phyloP scores from a whole-genome alignment of 2,113 vertebrate genomes.

The Pachypanchax playfairii region DNA sequence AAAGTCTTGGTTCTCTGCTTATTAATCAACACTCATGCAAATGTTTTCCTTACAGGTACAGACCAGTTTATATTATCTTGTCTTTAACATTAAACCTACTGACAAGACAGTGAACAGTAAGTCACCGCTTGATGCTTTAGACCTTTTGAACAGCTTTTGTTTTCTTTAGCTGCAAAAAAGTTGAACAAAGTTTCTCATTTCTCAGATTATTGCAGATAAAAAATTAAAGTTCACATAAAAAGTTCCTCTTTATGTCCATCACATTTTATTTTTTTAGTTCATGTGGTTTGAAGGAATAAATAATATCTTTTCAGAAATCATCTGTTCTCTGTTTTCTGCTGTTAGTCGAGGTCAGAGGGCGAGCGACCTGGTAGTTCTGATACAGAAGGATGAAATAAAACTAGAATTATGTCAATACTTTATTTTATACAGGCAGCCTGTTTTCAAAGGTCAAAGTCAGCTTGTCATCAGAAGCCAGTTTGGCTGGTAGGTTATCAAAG shows the following conservation, averaged over 20 bases:
- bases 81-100: too few relatives aligned
- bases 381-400: neutral
- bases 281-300: slow-evolving; percentile 36
- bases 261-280: slow-evolving; percentile 26
- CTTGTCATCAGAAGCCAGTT: too few relatives aligned
- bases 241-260: neutral
- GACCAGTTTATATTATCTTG: neutral
- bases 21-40: slow-evolving; percentile 13
- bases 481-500: too few relatives aligned
- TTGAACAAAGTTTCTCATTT: neutral
- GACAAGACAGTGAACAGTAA: too few relatives aligned
- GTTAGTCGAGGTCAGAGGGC: slow-evolving; percentile 39
- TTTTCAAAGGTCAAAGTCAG: too few relatives aligned
- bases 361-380: slow-evolving; percentile 33
- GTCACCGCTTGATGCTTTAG: too few relatives aligned
- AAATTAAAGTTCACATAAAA: too few relatives aligned
- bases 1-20: slow-evolving; percentile 20
- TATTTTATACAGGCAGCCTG: neutral
- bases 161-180: too few relatives aligned
- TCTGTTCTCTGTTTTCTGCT: slow-evolving; percentile 37
- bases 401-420: neutral
- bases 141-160: too few relatives aligned
- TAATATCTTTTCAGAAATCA: slow-evolving; percentile 51
- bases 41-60: slow-evolving; percentile 22
- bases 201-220: neutral